Percentiles rank a stretch among this genome's conserved stretches.
phyloP scores from a whole-genome alignment of 2,797 vertebrate species.

The Acanthopagrus latus region DNA sequence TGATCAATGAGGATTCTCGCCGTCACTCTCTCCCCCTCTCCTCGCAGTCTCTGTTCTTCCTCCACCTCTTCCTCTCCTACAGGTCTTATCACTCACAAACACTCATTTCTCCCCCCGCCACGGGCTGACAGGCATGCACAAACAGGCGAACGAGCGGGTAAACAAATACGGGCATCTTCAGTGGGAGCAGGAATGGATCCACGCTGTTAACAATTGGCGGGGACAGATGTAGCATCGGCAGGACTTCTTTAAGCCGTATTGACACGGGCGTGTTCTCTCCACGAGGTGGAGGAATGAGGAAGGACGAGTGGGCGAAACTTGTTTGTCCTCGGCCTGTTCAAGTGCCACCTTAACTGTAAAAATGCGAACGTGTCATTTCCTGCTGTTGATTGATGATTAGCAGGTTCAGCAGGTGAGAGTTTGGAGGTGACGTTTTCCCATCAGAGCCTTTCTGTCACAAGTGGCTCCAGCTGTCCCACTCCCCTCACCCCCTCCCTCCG shows the following conservation, averaged over 20 bases:
- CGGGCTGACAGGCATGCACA: conserved; percentile 58
- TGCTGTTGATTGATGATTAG: conserved; percentile 64
- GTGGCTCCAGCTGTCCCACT: conserved; percentile 68
- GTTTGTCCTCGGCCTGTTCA: conserved; percentile 44
- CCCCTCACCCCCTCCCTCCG: not conserved
- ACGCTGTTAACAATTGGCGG: conserved; percentile 63
- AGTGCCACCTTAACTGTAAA: conserved; percentile 30
- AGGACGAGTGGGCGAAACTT: conserved; percentile 29
- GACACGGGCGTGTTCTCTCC: conserved; percentile 56
- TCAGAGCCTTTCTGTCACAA: conserved; percentile 47
- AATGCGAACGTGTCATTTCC: conserved; percentile 40
- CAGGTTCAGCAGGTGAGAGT: conserved; percentile 51
- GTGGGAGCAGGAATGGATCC: conserved; percentile 58
- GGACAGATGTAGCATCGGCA: conserved; percentile 63
- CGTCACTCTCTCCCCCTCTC: conserved; percentile 46
- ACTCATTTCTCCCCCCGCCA: conserved; percentile 66
- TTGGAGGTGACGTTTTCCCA: conserved; percentile 52
- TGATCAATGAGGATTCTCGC: conserved; percentile 72
- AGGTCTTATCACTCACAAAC: conserved; percentile 76
- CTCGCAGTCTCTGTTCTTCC: conserved; percentile 39
- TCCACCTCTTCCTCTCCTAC: conserved; percentile 60
- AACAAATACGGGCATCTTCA: conserved; percentile 62
- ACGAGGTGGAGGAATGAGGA: conserved; percentile 36
- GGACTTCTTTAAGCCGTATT: conserved; percentile 68
- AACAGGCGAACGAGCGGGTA: conserved; percentile 51